Percentiles rank a stretch among this genome's conserved stretches.
These are phyloP conservation scores for Eulithis prunata DNA, from an alignment of 2,888 invertebrate genomes.

Conservation along the genomic window DNA sequence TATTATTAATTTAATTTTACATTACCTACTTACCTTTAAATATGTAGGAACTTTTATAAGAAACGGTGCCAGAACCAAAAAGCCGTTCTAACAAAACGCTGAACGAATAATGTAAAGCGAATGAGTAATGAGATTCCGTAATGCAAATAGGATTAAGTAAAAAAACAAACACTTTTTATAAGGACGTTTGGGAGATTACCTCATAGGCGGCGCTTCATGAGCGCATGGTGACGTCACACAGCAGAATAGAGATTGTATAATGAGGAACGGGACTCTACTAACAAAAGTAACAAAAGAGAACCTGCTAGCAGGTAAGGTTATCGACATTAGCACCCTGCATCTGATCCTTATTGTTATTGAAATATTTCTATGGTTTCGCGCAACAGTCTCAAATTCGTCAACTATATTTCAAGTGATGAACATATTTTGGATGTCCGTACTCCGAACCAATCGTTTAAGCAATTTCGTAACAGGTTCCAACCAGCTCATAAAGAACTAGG, in stretches of 20 bases:
- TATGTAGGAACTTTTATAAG: background rate
- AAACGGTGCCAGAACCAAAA: slow-evolving; percentile 3
- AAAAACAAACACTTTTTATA: slow-evolving; percentile 56
- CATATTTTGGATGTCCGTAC: background rate
- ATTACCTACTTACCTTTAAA: too few species aligned
- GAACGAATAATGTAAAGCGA: slow-evolving; percentile 48
- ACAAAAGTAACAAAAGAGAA: slow-evolving; percentile 63
- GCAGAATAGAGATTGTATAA: slow-evolving; percentile 54
- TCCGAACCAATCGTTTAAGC: slow-evolving; percentile 39
- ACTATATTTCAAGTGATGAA: slow-evolving; percentile 1
- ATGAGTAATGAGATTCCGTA: slow-evolving; percentile 60
- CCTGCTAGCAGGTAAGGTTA: slow-evolving; percentile 53
- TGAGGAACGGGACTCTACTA: slow-evolving; percentile 52
- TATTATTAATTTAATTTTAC: too few species aligned
- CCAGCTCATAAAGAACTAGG: slow-evolving; percentile 55
- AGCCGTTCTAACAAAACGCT: slow-evolving; percentile 41
- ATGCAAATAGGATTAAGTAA: slow-evolving; percentile 53
- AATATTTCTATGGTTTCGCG: slow-evolving; percentile 16
- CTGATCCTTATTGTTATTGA: slow-evolving; percentile 23
- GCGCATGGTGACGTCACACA: slow-evolving; percentile 60
- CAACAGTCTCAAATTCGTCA: background rate
- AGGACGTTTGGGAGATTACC: slow-evolving; percentile 61
- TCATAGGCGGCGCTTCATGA: slow-evolving; percentile 60
- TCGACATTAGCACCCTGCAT: slow-evolving; percentile 34
- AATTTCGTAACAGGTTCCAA: slow-evolving; percentile 51